Evolutionary conservation across 2,888 invertebrate genomes (phyloP).

Genomic region (Monochamus alternatus): DNA sequence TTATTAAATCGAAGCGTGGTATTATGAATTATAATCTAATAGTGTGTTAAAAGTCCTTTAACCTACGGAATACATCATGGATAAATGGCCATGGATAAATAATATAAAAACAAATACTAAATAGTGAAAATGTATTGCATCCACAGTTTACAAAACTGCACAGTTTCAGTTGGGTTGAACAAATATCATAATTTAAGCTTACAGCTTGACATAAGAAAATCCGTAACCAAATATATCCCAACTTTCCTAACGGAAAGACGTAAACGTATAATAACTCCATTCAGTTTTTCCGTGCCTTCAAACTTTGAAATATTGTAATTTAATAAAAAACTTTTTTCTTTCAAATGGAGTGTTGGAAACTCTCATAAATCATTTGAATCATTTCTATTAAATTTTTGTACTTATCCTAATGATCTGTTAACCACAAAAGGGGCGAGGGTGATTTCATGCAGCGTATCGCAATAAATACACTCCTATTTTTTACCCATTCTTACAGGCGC

Average conservation of each 20-base stretch:
- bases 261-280: slow-evolving; percentile 18
- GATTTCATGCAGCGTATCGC: not conserved
- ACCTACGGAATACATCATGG: no score
- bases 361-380: slow-evolving; percentile 25
- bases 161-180: slow-evolving; percentile 6
- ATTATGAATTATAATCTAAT: no score
- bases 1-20: no score
- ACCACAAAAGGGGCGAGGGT: not conserved
- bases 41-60: no score
- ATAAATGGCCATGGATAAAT: no score
- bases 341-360: slow-evolving; percentile 4
- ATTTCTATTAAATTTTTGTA: slow-evolving; percentile 7
- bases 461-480: slow-evolving; percentile 14
- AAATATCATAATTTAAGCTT: slow-evolving; percentile 26
- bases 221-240: slow-evolving; percentile 18
- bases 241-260: slow-evolving; percentile 19
- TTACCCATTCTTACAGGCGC: slow-evolving; percentile 6
- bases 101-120: not conserved
- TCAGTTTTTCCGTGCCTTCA: slow-evolving; percentile 16
- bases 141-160: not conserved
- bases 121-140: not conserved
- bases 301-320: slow-evolving; percentile 29
- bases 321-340: slow-evolving; percentile 28
- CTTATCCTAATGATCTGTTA: slow-evolving; percentile 26
- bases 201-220: not conserved